phyloP scores from a whole-genome alignment of 2,888 invertebrate genomes.

The Arrhopalites spinosus region DNA sequence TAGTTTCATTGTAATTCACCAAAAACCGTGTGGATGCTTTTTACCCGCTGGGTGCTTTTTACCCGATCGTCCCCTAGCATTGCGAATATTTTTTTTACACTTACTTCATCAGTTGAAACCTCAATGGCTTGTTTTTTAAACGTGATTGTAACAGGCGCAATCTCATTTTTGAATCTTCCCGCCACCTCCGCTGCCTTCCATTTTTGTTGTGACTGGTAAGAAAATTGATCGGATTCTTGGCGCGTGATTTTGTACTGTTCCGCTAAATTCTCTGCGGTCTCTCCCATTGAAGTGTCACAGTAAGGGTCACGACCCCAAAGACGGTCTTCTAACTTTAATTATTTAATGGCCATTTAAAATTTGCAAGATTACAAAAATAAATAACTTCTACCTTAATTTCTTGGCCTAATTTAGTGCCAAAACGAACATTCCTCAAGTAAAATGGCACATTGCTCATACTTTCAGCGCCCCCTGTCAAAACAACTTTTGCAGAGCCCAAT shows the following conservation, averaged over 20 bases:
- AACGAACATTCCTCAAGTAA: constrained; percentile 77
- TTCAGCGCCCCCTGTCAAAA: constrained; percentile 89
- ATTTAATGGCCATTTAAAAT: constrained; percentile 14
- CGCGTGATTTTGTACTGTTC: constrained; percentile 79
- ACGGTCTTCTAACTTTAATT: constrained; percentile 74
- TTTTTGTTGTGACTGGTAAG: constrained; percentile 79
- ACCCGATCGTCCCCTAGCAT: too few species aligned
- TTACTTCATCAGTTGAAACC: constrained; percentile 68
- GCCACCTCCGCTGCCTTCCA: constrained; percentile 72
- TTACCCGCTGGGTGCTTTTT: too few species aligned
- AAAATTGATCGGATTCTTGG: constrained; percentile 83
- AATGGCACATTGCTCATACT: constrained; percentile 95
- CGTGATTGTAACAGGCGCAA: constrained; percentile 82
- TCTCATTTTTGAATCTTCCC: constrained; percentile 88
- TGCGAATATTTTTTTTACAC: constrained; percentile 77
- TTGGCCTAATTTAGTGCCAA: constrained; percentile 81
- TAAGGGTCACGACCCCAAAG: constrained; percentile 81
- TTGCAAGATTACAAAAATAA: constrained; percentile 1
- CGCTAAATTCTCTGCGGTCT: constrained; percentile 93
- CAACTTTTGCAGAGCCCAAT: constrained; percentile 80
- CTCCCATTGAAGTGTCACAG: constrained; percentile 79
- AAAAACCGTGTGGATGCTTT: too few species aligned
- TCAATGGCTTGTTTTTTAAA: constrained; percentile 74
- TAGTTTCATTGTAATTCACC: too few species aligned
- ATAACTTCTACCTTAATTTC: neutral